Base-by-base conservation (phyloP, 2,888 invertebrate genomes). In the Auanema sp. region DNA sequence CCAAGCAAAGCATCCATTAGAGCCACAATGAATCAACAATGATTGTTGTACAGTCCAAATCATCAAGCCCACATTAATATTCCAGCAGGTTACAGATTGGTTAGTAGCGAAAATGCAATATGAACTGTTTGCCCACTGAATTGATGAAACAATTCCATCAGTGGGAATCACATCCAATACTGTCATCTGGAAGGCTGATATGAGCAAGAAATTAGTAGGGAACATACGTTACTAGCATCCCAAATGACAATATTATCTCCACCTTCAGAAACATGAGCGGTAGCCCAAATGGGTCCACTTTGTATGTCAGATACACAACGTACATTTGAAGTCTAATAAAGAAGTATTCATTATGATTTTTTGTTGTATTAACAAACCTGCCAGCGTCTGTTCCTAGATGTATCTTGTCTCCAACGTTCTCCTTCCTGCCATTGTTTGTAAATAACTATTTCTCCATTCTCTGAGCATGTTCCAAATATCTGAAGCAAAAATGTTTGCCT, bases 31-130 rank as follows among this genome's bases (percentile, higher is more conserved):
- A n/a, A 54, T 42, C 11, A 44, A 18, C 2, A 63, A 33, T 3
- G 52, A 21, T 42, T 63, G 63, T 42, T 63, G 53, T 6, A 63
- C 58, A 10, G 51, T 16, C 63, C 63, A 63, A n/a, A 49, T 41
- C 33, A 41, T 14, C 14, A 51, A 41, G 11, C 33, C 16, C 3
- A 56, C 51, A n/a, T 55, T 25, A 5, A 49, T 10, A 49, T 50
- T 57, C 62, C 62, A 62, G 21, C 57, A 56, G 14, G 51, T 24
- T 23, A 62, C 50, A n/a, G 50, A 40, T 12, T 47, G 33, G 14
- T 21, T 24, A 4, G 57, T 56, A 18, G 57, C 33, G 12, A 62
- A 42, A 0, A 62, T 47, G 6, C 51, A 25, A 21, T 24, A 21
- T 14, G 57, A 33, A 21, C 41, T 23, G 10, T 49, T 40, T 12